Evolutionary conservation across 2,797 vertebrate species (phyloP), one percentile per base, ranked within the genome.

Genomic region (Enteromius viviparus): DNA sequence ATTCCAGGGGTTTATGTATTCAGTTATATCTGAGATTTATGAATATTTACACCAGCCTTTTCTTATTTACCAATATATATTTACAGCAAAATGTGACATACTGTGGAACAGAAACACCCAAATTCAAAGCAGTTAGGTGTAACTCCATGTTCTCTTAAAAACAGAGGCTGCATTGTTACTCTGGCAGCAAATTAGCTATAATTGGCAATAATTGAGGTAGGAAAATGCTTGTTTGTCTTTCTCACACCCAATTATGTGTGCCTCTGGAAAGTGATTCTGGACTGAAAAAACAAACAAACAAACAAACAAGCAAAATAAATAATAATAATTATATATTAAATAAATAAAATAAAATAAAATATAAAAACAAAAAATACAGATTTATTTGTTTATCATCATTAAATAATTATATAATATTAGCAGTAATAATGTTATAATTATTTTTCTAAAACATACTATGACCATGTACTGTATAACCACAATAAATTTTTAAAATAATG

Each of bases 1-100:
- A 53, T 81, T 86, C 80, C 76, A 75, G 53, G 75, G 91, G 87
- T 91, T 90, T 91, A 86, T 87, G 77, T 87, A 89, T 88, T 81
- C 76, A 86, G 75, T 72, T 74, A 11, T 21, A 3, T 37, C 60
- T 82, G 74, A 81, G 78, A 84, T 76, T 84, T 76, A 71, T 53
- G 3, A 55, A 76, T 85, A 51, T 69, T 87, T 76, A 88, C 45
- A 83, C 64, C 88, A 87, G 49, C 76, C 70, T 79, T 70, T 32
- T 6, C 19, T 17, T 88, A 85, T 91, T 91, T 86, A 88, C 85
- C 76, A 84, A 88, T 88, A 89, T 26, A 45, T 64, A 72, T 83
- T 85, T 85, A 75, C 62, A 84, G 42, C 19, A 53, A 55, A 55
- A 62, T 84, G 76, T 82, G 58, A 7, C 14, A 17, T 8, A 29